Evolutionary conservation across 2,113 vertebrate species (phyloP).

Genomic region (Catharus minimus): DNA sequence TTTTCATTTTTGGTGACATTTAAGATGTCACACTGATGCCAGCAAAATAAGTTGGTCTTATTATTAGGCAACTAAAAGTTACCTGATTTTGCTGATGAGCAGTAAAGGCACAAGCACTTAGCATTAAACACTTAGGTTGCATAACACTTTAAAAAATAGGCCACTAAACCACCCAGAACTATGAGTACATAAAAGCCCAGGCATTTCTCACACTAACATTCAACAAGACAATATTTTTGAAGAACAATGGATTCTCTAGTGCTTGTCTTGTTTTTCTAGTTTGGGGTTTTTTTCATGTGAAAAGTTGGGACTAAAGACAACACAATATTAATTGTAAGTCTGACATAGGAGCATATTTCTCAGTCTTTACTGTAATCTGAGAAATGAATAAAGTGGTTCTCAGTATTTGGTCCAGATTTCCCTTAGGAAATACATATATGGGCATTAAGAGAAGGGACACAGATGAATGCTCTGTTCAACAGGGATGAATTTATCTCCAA

Average conservation of each 20-base stretch:
- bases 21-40: not conserved
- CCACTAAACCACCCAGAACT: not conserved
- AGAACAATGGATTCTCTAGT: not conserved
- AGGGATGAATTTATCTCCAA: slow-evolving; percentile 19
- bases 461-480: not conserved
- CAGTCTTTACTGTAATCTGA: slow-evolving; percentile 41
- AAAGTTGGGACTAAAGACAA: not conserved
- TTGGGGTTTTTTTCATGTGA: not conserved
- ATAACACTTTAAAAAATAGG: not conserved
- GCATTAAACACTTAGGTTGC: not conserved
- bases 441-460: not conserved
- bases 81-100: not conserved
- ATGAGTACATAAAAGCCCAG: not conserved
- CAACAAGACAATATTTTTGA: not conserved
- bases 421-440: not conserved
- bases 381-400: slow-evolving; percentile 33
- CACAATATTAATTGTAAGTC: not conserved
- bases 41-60: not conserved
- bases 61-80: not conserved
- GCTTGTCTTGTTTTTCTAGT: not conserved
- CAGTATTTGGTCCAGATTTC: not conserved
- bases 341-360: not conserved
- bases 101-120: not conserved
- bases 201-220: not conserved
- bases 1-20: not conserved